These are phyloP conservation scores for Onychomys leucogaster DNA, from an alignment of 2,797 vertebrate species.

Conservation along the genomic window DNA sequence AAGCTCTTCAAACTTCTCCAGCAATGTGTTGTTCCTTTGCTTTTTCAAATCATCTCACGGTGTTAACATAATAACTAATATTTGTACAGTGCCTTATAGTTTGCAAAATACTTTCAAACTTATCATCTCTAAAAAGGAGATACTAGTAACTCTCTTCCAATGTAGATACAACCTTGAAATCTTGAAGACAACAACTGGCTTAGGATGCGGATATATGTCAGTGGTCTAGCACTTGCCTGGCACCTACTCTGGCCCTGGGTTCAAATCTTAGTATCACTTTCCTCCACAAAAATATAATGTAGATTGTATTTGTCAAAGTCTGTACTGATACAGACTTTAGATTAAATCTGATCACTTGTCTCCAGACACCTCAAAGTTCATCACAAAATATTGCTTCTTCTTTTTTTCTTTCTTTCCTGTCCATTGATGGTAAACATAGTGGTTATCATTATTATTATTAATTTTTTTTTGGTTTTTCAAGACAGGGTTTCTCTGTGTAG, in stretches of 20 bases:
- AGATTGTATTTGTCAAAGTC: neutral
- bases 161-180: neutral
- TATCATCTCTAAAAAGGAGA: neutral
- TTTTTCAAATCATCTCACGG: constrained; percentile 38
- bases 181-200: neutral
- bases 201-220: neutral
- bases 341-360: neutral
- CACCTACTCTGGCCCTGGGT: neutral
- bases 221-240: neutral
- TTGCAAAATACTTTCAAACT: constrained; percentile 72
- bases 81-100: constrained; percentile 68
- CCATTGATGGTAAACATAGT: neutral
- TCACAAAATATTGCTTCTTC: neutral
- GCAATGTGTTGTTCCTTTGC: constrained; percentile 56
- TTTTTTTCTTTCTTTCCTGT: neutral
- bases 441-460: too few relatives aligned
- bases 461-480: too few relatives aligned
- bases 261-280: neutral
- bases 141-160: neutral
- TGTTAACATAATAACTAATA: constrained; percentile 69
- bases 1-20: constrained; percentile 61
- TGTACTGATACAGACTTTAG: neutral
- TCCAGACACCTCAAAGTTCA: neutral
- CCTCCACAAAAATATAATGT: neutral
- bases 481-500: too few relatives aligned